Evolutionary conservation across 2,113 vertebrate species (phyloP).

Genomic region (Hiodon tergisus): DNA sequence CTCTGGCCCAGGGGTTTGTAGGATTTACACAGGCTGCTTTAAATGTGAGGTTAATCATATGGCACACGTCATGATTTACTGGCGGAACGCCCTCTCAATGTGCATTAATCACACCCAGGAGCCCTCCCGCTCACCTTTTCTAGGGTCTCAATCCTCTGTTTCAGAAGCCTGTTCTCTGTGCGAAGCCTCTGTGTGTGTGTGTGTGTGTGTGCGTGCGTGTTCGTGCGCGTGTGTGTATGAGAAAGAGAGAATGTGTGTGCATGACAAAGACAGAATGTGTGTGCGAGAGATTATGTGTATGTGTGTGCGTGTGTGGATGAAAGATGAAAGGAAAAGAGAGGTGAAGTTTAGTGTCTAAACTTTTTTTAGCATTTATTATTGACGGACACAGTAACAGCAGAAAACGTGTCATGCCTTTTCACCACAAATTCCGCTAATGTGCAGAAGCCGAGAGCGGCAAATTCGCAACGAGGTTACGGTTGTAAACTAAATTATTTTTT

Average conservation of each 20-base stretch:
- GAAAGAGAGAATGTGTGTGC: neutral
- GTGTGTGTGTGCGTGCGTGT: too few species aligned
- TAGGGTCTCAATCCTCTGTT: slow-evolving; percentile 89
- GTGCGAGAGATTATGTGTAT: too few species aligned
- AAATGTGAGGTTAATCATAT: too few species aligned
- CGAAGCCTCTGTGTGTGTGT: slow-evolving; percentile 69
- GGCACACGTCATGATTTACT: too few species aligned
- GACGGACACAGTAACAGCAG: neutral
- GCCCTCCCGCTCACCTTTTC: slow-evolving; percentile 75
- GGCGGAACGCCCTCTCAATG: neutral
- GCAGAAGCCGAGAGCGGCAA: too few species aligned
- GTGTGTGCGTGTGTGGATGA: neutral
- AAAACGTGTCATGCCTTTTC: neutral
- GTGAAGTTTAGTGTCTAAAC: neutral
- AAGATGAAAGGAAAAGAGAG: slow-evolving; percentile 2
- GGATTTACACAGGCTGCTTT: too few species aligned
- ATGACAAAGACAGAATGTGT: too few species aligned
- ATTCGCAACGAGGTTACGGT: neutral
- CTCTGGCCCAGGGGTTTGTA: too few species aligned
- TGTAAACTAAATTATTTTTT: too few species aligned
- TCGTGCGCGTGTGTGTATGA: too few species aligned
- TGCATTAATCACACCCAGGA: neutral
- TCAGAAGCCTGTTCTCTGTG: slow-evolving; percentile 87
- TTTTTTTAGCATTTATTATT: too few species aligned
- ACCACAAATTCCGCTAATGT: neutral